Base-by-base conservation (phyloP, 2,113 vertebrate species). In the Panthera tigris region DNA sequence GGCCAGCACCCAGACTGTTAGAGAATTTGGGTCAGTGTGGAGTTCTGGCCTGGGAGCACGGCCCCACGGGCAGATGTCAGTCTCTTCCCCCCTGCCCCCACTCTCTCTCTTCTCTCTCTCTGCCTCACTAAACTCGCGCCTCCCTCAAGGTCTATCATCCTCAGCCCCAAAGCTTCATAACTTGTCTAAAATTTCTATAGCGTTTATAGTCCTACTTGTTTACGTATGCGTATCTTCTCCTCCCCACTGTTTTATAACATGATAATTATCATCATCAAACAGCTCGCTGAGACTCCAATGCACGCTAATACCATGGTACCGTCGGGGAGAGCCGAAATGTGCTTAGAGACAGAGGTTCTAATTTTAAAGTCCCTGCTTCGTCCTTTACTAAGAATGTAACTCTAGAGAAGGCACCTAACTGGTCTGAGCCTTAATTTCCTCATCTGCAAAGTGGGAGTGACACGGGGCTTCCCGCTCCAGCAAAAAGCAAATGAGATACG, bases 211-310 rank as follows among this genome's bases (percentile, higher is more conserved):
- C 79, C 15, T 69, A 45, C 45, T 66, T 90, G 45, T 79, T 96
- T 97, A 83, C 81, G 29, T 50, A 68, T 71, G 52, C 69, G 86
- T 6, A 80, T 69, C 36, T 88, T 82, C 57, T 91, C 81, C 65
- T 95, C 57, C 78, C 52, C 6, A 14, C 74, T 73, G 78, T 82
- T 95, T 95, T 68, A 91, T 91, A 93, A 79, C 89, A 96, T 88
- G 81, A 66, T 89, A 96, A 93, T 97, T 95, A 95, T 89, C 87
- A 86, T 69, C 82, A 82, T 50, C 85, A 91, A 97, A 86, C 31
- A 95, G 69, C 76, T 78, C 1, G 1, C 78, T 68, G 52, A 96
- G 61, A 61, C 41, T 50, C 48, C 48, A 97, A 33, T 63, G 84
- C 25, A 90, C 50, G 94, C 55, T 71, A 74, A 74, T 89, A 48